Evolutionary conservation across 2,113 vertebrate species (phyloP), one percentile per base, ranked within the genome.

Genomic region (Siniperca chuatsi): DNA sequence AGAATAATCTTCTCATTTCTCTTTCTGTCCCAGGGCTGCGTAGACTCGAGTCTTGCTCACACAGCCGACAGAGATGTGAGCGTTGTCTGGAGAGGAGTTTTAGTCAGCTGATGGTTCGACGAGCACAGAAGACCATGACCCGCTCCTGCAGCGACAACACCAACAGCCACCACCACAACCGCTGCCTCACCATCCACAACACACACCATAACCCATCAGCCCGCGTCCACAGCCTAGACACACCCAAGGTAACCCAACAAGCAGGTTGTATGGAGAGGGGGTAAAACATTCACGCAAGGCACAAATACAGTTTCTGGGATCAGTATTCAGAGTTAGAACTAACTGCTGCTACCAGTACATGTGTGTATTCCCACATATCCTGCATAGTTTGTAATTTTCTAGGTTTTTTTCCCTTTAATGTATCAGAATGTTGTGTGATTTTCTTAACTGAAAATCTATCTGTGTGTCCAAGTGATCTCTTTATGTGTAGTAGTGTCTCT

Each of bases 141-240:
- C 97, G 97, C 25, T 98, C 98, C 85, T 97, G 96, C 94, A 99
- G 98, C 0, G 97, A 99, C 89, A 96, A 96, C 92, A 96, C 96
- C 91, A 97, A 90, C 86, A 94, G 85, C 69, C 95, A 75, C 40
- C 77, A 84, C 13, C 79, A 85, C 64, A 79, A 54, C 77, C 80
- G 68, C 50, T 86, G 79, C 65, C 61, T 74, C 52, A 75, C 89
- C 1, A 65, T 72, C 15, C 82, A 90, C 4, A 84, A 75, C 69
- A 35, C 61, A 0, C 90, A 95, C 23, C 44, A 85, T 0, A 89
- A 93, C 65, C n/a, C 82, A 5, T 94, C 95, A 6, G 71, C 73
- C 13, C 85, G 94, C 7, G 92, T 95, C 0, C 95, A 95, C 25
- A 96, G 96, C 35, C 85, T 97, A 0, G 95, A 97, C 60, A 92